Evolutionary conservation across 2,797 vertebrate species (phyloP).

Genomic region (Lagorchestes hirsutus): DNA sequence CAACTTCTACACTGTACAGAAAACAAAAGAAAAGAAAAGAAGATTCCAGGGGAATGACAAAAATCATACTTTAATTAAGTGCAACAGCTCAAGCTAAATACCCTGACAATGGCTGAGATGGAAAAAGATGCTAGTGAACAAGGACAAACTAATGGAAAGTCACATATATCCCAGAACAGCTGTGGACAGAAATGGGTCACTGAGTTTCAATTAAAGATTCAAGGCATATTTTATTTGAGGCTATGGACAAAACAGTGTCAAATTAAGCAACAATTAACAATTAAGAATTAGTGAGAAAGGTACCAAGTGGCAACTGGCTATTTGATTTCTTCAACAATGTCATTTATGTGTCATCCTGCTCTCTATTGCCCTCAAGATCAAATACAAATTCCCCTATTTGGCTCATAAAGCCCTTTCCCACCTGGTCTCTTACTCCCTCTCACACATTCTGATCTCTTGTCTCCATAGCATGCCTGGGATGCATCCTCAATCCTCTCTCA

Average conservation of each 20-base stretch:
- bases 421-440: background rate
- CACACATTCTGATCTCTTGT: background rate
- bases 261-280: background rate
- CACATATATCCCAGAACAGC: slow-evolving; percentile 23
- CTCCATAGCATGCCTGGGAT: background rate
- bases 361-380: background rate
- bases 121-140: background rate
- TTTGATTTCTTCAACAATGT: slow-evolving; percentile 21
- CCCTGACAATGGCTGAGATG: background rate
- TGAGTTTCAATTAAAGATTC: background rate
- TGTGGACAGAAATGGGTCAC: background rate
- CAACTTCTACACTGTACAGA: background rate
- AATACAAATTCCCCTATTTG: background rate
- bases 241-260: background rate
- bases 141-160: slow-evolving; percentile 49
- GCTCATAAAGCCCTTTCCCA: background rate
- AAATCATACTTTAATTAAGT: background rate
- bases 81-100: slow-evolving; percentile 18
- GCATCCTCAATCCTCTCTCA: background rate
- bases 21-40: background rate
- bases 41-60: slow-evolving; percentile 1
- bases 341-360: background rate
- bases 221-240: background rate
- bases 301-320: background rate
- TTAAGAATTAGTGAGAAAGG: slow-evolving; percentile 39